Evolutionary conservation across 1,140 invertebrate species (phyloP).

Genomic region (Heterodera carotae): DNA sequence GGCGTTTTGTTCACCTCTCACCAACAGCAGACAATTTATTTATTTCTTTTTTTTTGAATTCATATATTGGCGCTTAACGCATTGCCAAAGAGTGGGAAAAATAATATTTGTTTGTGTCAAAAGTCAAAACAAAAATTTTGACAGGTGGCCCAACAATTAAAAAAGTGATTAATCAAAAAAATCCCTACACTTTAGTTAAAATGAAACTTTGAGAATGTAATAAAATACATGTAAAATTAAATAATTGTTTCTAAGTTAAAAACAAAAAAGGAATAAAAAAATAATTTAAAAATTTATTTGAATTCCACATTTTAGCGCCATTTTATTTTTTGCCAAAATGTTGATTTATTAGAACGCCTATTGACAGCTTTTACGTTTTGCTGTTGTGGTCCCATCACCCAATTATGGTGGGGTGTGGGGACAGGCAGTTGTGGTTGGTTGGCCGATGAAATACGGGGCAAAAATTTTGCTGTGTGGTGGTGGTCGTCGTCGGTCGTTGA

Average conservation of each 20-base stretch:
- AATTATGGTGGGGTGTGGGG: too few species aligned
- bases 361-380: not conserved
- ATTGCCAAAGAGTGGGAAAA: not conserved
- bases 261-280: too few species aligned
- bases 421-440: not conserved
- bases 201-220: not conserved
- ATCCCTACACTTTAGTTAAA: too few species aligned
- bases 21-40: not conserved
- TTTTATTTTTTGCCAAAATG: not conserved
- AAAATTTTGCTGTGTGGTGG: too few species aligned
- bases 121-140: not conserved
- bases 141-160: not conserved
- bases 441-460: not conserved
- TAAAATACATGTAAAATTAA: too few species aligned
- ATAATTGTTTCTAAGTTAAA: too few species aligned
- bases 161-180: too few species aligned
- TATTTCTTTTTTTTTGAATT: not conserved
- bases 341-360: not conserved
- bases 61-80: not conserved
- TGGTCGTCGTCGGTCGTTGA: too few species aligned
- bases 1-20: not conserved
- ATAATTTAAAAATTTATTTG: not conserved
- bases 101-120: too few species aligned
- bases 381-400: not conserved
- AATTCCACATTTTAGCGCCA: not conserved